phyloP scores from a whole-genome alignment of 1,140 invertebrate species.

The Drosophila pruinosa region DNA sequence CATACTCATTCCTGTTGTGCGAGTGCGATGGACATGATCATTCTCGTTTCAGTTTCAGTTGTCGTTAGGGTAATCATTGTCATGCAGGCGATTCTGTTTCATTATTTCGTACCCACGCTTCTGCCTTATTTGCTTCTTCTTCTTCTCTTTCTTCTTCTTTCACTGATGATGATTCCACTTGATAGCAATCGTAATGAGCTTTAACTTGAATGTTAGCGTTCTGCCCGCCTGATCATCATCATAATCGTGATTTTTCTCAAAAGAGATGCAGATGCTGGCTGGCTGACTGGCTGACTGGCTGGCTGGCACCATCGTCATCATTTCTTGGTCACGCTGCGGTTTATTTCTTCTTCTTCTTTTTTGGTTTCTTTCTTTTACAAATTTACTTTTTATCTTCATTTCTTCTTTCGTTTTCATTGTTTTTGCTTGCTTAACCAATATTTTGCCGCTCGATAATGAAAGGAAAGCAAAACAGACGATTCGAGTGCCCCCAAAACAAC shows the following conservation, averaged over 20 bases:
- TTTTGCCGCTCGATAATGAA: constrained; percentile 77
- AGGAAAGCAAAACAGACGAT: constrained; percentile 69
- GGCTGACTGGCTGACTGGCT: constrained; percentile 48
- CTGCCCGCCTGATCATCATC: constrained; percentile 62
- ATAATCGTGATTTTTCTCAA: constrained; percentile 56
- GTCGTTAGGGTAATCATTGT: constrained; percentile 61
- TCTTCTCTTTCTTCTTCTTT: not conserved
- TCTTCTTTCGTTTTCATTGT: constrained; percentile 72
- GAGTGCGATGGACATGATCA: constrained; percentile 51
- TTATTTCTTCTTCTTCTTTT: constrained; percentile 29
- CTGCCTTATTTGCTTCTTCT: constrained; percentile 1
- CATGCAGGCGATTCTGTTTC: constrained; percentile 74
- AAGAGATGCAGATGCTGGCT: constrained; percentile 61
- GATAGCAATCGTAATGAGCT: constrained; percentile 71
- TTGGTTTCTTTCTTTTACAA: not conserved
- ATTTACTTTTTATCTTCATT: constrained; percentile 31
- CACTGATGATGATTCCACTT: constrained; percentile 43
- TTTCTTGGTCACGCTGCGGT: constrained; percentile 70
- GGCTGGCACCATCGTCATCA: constrained; percentile 60
- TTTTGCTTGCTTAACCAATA: constrained; percentile 76
- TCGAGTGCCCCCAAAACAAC: constrained; percentile 59
- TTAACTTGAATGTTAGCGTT: constrained; percentile 48
- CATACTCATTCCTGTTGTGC: constrained; percentile 40
- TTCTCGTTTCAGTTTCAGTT: constrained; percentile 38
- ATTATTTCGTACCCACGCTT: constrained; percentile 74